These are phyloP conservation scores for Nemoura dubitans DNA, from an alignment of 2,888 invertebrate genomes.

Conservation along the genomic window DNA sequence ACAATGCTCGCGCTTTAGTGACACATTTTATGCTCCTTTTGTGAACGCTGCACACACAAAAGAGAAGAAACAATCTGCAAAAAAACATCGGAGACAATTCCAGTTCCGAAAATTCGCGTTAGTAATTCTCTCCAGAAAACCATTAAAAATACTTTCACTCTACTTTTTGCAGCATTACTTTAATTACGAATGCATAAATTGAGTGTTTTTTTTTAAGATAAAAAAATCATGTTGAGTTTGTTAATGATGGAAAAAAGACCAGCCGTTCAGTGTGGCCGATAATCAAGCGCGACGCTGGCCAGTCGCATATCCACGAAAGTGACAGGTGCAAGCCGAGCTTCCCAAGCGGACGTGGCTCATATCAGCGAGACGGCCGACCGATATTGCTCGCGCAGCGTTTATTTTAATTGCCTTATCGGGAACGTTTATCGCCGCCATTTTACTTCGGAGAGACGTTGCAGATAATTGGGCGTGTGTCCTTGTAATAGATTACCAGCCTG, in stretches of 20 bases:
- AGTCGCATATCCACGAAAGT: not conserved
- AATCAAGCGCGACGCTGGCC: not conserved
- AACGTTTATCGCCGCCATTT: not conserved
- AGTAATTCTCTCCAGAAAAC: not conserved
- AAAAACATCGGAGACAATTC: not conserved
- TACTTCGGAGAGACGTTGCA: not conserved
- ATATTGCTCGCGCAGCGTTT: not conserved
- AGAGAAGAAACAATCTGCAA: not conserved
- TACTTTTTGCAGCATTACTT: slow-evolving; percentile 7
- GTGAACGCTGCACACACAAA: not conserved
- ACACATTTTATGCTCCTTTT: not conserved
- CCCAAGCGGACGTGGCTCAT: not conserved
- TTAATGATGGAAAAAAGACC: not conserved
- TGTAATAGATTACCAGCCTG: not conserved
- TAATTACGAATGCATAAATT: not conserved
- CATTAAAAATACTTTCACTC: not conserved
- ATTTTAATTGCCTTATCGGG: not conserved
- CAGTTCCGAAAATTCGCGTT: not conserved
- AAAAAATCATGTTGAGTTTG: not conserved
- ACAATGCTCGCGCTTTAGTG: not conserved
- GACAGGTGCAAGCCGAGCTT: not conserved
- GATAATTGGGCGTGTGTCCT: not conserved
- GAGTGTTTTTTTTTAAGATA: not conserved
- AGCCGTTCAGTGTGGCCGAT: not conserved
- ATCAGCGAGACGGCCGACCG: not conserved